Base-by-base conservation (phyloP, 2,797 vertebrate species). In the Scleropages formosus region DNA sequence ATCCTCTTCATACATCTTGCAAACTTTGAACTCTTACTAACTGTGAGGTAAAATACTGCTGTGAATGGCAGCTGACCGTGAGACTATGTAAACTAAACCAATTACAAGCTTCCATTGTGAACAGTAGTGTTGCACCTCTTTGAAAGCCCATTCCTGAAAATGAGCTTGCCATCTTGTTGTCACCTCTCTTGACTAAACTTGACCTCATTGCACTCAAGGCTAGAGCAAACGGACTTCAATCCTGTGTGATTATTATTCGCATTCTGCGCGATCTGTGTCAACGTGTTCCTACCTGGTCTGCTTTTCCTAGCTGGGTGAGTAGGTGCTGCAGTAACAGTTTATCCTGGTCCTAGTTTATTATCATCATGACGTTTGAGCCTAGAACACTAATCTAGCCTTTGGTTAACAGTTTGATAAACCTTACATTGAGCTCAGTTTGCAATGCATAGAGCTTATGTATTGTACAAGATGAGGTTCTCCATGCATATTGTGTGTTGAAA, bases 211-310 rank as follows among this genome's bases (percentile, higher is more conserved):
- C 67, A 71, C 75, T 71, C 60, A 76, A 99, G 97, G 97, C 97
- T 95, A 98, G 97, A 93, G 97, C 97, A 90, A 99, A 98, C 78
- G 97, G 97, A 84, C 95, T 99, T 78, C 97, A 99, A 85, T 98
- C 97, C 87, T 99, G 97, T 85, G 97, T 98, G 89, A 90, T 99
- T 92, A 95, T 98, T 89, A 99, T 99, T 90, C 95, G 96, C 78
- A 98, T 99, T 89, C 95, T 98, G 80, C 92, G 96, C 84, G 97
- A 99, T 82, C 95, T 99, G 53, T 98, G 97, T 90, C 96, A 99
- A 73, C 90, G 97, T 27, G 96, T 98, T 80, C 95, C 97, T 4
- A 98, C 96, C 1, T 99, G 97, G 97, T 96, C 96, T 71, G 89
- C 95, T 80, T 98, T 99, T 87, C 97, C 97, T 22, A 95, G 94